Evolutionary conservation across 2,797 vertebrate genomes (phyloP), one percentile per base, ranked within the genome.

Genomic region (Mormyrops boulengeri): DNA sequence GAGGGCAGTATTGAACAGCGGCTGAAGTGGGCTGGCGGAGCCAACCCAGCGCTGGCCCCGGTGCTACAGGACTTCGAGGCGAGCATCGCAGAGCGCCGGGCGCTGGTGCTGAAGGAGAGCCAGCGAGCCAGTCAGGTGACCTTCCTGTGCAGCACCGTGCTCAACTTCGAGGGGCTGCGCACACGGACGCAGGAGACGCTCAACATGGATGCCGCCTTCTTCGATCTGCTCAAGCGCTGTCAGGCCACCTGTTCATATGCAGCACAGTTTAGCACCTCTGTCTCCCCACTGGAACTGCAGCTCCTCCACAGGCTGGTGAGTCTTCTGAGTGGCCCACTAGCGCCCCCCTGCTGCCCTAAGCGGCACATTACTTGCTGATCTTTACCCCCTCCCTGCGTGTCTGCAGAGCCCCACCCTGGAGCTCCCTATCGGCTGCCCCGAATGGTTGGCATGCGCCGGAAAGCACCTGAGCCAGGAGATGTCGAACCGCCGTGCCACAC

Each of bases 1-100:
- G 99, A 99, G 96, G 97, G 97, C 50, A 99, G 99, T 93, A 99
- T 99, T 52, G 99, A 99, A 93, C 99, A 99, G 92, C 97, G 99
- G 89, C 95, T 99, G 80, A 99, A 99, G 91, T 99, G 99, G 99
- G 99, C 99, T 0, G 99, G 98, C 9, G 99, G 99, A 0, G 99
- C 99, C 84, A 99, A 99, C 94, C 99, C 99, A 1, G 97, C 98
- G 0, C 92, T 99, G 90, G 96, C 98, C 1, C 98, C 98, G 0
- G 98, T 99, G 57, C 95, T 99, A 88, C 99, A 99, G 94, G 99
- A 99, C 96, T 99, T 99, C 94, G 98, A 99, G 95, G 95, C 97
- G 93, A 99, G 98, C 73, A 99, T 99, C 93, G 95, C 97, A 0
- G 98, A 99, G 92, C 96, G 98, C 91, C 97, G 99, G 26, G 96